Percentiles rank a stretch among this genome's conserved stretches.
phyloP scores from a whole-genome alignment of 1,140 invertebrate genomes.

The Episyrphus balteatus region DNA sequence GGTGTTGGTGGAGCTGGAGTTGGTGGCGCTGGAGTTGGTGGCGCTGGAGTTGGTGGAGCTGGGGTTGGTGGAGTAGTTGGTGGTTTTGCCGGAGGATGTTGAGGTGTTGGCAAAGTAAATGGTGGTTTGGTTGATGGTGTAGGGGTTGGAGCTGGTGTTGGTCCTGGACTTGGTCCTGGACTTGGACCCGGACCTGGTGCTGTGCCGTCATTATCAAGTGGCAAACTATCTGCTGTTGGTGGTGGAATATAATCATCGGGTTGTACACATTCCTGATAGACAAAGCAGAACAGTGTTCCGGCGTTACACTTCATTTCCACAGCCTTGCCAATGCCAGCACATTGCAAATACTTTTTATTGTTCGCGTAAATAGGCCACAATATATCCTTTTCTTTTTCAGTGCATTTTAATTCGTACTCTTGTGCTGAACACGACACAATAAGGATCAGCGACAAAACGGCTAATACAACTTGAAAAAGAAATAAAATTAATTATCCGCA shows the following conservation, averaged over 20 bases:
- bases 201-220: constrained; percentile 11
- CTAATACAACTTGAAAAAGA: too few relatives aligned
- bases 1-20: constrained; percentile 1
- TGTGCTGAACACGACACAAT: constrained; percentile 11
- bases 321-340: constrained; percentile 16
- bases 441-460: constrained; percentile 22
- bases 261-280: constrained; percentile 22
- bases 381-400: constrained; percentile 21
- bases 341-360: constrained; percentile 29
- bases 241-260: constrained; percentile 24
- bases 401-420: constrained; percentile 24
- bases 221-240: constrained; percentile 18
- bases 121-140: not conserved
- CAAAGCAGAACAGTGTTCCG: constrained; percentile 31
- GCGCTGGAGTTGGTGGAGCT: not conserved
- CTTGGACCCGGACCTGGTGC: not conserved
- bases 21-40: not conserved
- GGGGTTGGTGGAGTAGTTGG: constrained; percentile 1
- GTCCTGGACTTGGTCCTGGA: not conserved
- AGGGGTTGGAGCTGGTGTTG: not conserved
- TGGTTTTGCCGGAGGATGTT: not conserved
- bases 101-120: not conserved
- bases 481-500: too few relatives aligned
- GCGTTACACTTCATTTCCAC: constrained; percentile 19
- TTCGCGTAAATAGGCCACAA: constrained; percentile 33